Percentiles rank a stretch among this genome's conserved stretches.
phyloP scores from a whole-genome alignment of 2,888 invertebrate species.

The Pammene aurita region DNA sequence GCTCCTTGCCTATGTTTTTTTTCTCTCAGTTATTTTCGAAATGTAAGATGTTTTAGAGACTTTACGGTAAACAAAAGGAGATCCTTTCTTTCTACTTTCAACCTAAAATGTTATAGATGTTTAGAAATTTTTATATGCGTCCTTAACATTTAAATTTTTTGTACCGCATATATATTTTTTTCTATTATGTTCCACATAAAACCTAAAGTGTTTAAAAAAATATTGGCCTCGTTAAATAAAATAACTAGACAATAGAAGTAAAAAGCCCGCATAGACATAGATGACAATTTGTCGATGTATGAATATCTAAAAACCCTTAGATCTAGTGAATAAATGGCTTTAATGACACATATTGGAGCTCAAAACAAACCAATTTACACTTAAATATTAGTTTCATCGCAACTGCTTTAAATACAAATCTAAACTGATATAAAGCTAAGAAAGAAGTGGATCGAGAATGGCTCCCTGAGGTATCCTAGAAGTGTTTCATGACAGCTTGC shows the following conservation, averaged over 20 bases:
- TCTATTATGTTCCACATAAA: too few relatives aligned
- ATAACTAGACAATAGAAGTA: slow-evolving; percentile 12
- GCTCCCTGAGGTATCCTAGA: too few relatives aligned
- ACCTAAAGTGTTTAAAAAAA: neutral
- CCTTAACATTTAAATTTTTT: too few relatives aligned
- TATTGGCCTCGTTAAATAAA: slow-evolving; percentile 9
- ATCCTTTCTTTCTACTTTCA: neutral
- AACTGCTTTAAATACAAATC: too few relatives aligned
- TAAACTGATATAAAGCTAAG: too few relatives aligned
- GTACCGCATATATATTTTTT: too few relatives aligned
- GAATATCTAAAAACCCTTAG: slow-evolving; percentile 41
- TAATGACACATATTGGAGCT: neutral
- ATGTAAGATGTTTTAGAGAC: slow-evolving; percentile 36
- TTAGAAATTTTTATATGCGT: too few relatives aligned
- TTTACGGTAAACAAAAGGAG: slow-evolving; percentile 22
- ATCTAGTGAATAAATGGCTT: slow-evolving; percentile 4
- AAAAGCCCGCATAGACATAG: slow-evolving; percentile 34
- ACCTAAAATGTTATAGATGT: neutral
- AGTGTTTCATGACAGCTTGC: too few relatives aligned
- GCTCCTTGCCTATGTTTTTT: slow-evolving; percentile 49
- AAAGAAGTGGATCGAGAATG: too few relatives aligned
- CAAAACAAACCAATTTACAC: too few relatives aligned
- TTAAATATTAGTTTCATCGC: too few relatives aligned
- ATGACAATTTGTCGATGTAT: slow-evolving; percentile 22
- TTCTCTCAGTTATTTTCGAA: slow-evolving; percentile 44